phyloP scores from a whole-genome alignment of 2,888 invertebrate genomes.

The Taphrorychus bicolor region DNA sequence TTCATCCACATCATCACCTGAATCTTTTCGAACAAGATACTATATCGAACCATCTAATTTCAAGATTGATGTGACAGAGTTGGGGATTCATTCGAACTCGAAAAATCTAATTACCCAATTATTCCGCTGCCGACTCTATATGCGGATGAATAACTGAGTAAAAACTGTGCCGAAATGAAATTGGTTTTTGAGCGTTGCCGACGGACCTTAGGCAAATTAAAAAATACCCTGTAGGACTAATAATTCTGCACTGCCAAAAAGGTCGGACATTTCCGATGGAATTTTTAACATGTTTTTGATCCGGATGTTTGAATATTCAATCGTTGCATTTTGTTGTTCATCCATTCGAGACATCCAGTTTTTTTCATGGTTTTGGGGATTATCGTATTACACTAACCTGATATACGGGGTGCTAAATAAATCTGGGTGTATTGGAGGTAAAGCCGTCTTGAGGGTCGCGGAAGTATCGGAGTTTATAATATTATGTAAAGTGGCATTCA shows the following conservation, averaged over 20 bases:
- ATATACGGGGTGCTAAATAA: background rate
- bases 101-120: slow-evolving; percentile 24
- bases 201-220: slow-evolving; percentile 20
- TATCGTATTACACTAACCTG: background rate
- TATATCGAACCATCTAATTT: background rate
- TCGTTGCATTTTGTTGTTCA: background rate
- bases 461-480: slow-evolving; percentile 38
- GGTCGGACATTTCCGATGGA: background rate
- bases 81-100: background rate
- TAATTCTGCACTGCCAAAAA: slow-evolving; percentile 5
- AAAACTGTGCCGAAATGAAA: slow-evolving; percentile 24
- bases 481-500: slow-evolving; percentile 49
- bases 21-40: no score
- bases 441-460: background rate
- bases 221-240: slow-evolving; percentile 17
- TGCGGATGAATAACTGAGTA: slow-evolving; percentile 24
- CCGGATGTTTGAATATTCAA: slow-evolving; percentile 3
- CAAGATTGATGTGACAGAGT: background rate
- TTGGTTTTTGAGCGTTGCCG: slow-evolving; percentile 21
- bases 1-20: no score
- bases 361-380: background rate
- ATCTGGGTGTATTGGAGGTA: background rate
- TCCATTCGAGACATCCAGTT: background rate
- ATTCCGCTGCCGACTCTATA: slow-evolving; percentile 15
- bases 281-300: background rate